phyloP scores from a whole-genome alignment of 2,113 vertebrate genomes.

The Alectura lathami region DNA sequence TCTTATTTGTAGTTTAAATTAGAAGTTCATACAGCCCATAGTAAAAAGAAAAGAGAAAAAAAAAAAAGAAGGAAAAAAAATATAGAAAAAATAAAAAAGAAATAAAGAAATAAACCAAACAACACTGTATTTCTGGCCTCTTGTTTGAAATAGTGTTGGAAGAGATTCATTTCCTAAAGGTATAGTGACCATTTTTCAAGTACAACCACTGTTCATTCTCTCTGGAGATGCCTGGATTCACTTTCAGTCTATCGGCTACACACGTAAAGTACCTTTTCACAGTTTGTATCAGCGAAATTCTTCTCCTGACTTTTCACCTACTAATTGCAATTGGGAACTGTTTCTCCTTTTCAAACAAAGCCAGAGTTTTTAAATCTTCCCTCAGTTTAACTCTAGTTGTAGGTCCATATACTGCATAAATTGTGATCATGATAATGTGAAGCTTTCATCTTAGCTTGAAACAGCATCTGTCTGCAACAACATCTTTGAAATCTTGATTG shows the following conservation, averaged over 20 bases:
- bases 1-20: conserved; percentile 13
- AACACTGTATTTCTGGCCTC: not conserved
- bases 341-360: conserved; percentile 49
- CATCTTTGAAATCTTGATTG: conserved; percentile 70
- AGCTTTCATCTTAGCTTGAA: conserved; percentile 63
- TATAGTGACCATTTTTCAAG: conserved; percentile 33
- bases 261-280: conserved; percentile 31
- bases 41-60: not conserved
- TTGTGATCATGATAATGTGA: conserved; percentile 38
- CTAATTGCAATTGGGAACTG: conserved; percentile 51
- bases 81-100: not conserved
- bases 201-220: not conserved
- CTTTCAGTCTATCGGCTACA: conserved; percentile 9
- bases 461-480: conserved; percentile 53
- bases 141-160: not conserved
- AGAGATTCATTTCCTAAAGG: not conserved
- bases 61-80: not conserved
- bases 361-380: not conserved
- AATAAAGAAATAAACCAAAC: too few species aligned
- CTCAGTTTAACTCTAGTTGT: not conserved
- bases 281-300: conserved; percentile 4
- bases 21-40: not conserved
- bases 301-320: conserved; percentile 68
- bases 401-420: conserved; percentile 7
- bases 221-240: not conserved